Conservation (phyloP, 2,888 invertebrate species). For the Dynastes hyllus region DNA sequence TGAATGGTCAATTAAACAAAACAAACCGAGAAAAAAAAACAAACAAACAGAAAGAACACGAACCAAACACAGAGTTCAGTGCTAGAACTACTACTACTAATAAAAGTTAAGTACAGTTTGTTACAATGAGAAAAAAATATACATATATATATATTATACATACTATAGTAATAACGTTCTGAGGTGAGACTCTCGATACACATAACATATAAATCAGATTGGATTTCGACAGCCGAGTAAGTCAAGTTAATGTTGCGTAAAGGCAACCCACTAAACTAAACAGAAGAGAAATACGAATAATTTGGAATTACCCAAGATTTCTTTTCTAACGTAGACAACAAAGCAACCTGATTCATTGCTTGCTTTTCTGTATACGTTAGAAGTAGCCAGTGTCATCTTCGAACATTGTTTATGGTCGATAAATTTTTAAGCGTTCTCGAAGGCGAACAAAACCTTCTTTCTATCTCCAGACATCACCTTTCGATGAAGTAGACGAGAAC, state of each 20-base stretch:
- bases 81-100: slow-evolving; percentile 42
- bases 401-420: slow-evolving; percentile 13
- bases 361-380: slow-evolving; percentile 37
- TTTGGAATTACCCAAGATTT: slow-evolving; percentile 8
- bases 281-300: slow-evolving; percentile 3
- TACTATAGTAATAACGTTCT: slow-evolving; percentile 27
- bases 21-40: slow-evolving; percentile 1
- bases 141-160: slow-evolving; percentile 25
- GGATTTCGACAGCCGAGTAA: slow-evolving; percentile 2
- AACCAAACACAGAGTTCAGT: slow-evolving; percentile 33
- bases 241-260: background rate
- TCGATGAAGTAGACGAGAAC: background rate
- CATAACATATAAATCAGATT: slow-evolving; percentile 19
- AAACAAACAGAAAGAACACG: slow-evolving; percentile 9
- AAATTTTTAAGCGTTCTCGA: background rate
- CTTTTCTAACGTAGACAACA: slow-evolving; percentile 26
- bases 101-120: slow-evolving; percentile 48
- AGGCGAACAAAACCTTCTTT: background rate
- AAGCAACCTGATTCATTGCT: slow-evolving; percentile 28
- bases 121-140: slow-evolving; percentile 38
- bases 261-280: slow-evolving; percentile 1
- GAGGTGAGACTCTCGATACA: slow-evolving; percentile 24
- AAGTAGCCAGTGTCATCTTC: slow-evolving; percentile 28
- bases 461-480: background rate
- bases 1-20: slow-evolving; percentile 65